Evolutionary conservation across 2,113 vertebrate genomes (phyloP).

Genomic region (Crocuta crocuta): DNA sequence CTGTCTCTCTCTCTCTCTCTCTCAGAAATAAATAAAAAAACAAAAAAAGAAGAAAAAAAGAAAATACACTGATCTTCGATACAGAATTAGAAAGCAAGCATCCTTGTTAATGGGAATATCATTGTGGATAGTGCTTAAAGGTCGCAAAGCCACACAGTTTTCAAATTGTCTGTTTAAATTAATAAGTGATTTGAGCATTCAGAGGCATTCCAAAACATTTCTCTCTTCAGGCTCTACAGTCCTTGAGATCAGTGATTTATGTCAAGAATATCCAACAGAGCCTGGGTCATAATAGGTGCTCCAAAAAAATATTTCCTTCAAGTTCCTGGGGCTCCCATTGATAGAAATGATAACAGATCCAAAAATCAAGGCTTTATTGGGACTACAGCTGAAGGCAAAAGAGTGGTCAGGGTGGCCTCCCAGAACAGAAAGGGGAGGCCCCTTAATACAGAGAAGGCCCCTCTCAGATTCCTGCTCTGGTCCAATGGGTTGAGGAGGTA

Average conservation of each 20-base stretch:
- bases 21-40: no score
- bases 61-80: background rate
- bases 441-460: background rate
- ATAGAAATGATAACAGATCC: background rate
- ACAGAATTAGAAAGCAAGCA: background rate
- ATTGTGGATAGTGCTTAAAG: background rate
- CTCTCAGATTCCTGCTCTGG: background rate
- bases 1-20: no score
- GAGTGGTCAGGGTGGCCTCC: background rate
- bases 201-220: background rate
- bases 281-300: background rate
- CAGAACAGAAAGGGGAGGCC: background rate
- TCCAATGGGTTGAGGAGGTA: background rate
- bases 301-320: background rate
- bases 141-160: background rate
- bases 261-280: background rate
- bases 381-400: background rate
- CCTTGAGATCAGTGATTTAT: background rate
- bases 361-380: background rate
- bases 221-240: background rate
- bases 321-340: background rate
- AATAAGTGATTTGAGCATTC: background rate
- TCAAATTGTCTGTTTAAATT: background rate
- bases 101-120: background rate
- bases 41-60: no score